A percentile compares a stretch with the other conserved stretches of the same genome.
These are phyloP conservation scores for Nerophis lumbriciformis DNA, from an alignment of 2,113 vertebrate species.

Conservation along the genomic window DNA sequence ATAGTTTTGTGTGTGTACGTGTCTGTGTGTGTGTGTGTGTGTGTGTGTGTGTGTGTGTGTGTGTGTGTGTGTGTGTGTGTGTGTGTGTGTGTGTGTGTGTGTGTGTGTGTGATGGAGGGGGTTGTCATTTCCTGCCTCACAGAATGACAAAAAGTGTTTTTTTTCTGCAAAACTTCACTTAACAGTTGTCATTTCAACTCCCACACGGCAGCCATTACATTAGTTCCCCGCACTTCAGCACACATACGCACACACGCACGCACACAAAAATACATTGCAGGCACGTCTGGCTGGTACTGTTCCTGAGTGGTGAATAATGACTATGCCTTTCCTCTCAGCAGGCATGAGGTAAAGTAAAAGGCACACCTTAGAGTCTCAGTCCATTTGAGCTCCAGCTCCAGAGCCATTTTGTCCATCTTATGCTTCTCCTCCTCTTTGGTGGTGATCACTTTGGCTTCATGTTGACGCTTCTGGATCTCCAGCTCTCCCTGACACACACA, in stretches of 20 bases:
- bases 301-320: no score
- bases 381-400: conserved; percentile 95
- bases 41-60: no score
- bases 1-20: conserved; percentile 3
- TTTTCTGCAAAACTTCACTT: background rate
- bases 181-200: background rate
- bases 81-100: conserved; percentile 14
- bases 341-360: no score
- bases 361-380: conserved; percentile 88
- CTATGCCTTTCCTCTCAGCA: no score
- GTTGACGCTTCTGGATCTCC: conserved; percentile 86
- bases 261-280: no score
- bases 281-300: no score
- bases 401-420: conserved; percentile 89
- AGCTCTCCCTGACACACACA: conserved; percentile 78
- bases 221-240: no score
- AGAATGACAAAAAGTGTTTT: background rate
- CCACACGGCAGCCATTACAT: background rate
- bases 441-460: conserved; percentile 81
- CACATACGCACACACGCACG: no score
- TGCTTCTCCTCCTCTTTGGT: conserved; percentile 90
- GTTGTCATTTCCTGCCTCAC: conserved; percentile 2
- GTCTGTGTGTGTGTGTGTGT: conserved; percentile 9
- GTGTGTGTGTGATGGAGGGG: background rate
- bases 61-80: conserved; percentile 4